Evolutionary conservation across 2,797 vertebrate genomes (phyloP), one percentile per base, ranked within the genome.

Genomic region (Poecile montanus): DNA sequence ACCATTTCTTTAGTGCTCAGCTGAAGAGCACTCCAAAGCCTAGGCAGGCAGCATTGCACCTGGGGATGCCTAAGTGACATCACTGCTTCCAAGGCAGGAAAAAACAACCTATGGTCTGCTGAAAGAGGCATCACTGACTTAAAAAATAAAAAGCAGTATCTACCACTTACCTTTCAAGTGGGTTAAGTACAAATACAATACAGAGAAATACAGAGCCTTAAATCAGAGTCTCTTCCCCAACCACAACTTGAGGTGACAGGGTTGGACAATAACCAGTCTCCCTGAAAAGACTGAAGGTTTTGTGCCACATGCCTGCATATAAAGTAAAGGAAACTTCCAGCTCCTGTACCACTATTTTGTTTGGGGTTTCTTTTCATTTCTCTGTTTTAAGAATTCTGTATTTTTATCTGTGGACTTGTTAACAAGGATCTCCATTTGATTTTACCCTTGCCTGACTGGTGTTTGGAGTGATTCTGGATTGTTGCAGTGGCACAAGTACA

Each of bases 291-390:
- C 50, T 74, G 36, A 13, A 58, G 66, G 27, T 57, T 1, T 0
- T 15, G 34, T 58, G 50, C 45, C 38, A 67, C 42, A 53, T 8
- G 6, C 27, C 45, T 77, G 16, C 30, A 30, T 13, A 30, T 4
- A 73, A 80, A 10, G 22, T 36, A 58, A 85, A 91, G 30, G 44
- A 89, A 87, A 73, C 44, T 82, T 85, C 48, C 67, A 61, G 21
- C 16, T 65, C 13, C 40, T 48, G 5, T 25, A 70, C 15, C 29
- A 51, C 14, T 51, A 14, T 16, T 77, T 78, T 34, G 16, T 8
- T 63, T 1, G 1, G 5, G 2, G 0, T 6, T 40, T 4, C 38
- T 62, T 50, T 21, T 4, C 7, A 34, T 54, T 57, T 20, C 19
- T 66, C 34, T 13, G 4, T 48, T 92, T 76, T 34, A 89, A 60